phyloP scores from a whole-genome alignment of 2,888 invertebrate genomes.

The Sepioteuthis lessoniana region DNA sequence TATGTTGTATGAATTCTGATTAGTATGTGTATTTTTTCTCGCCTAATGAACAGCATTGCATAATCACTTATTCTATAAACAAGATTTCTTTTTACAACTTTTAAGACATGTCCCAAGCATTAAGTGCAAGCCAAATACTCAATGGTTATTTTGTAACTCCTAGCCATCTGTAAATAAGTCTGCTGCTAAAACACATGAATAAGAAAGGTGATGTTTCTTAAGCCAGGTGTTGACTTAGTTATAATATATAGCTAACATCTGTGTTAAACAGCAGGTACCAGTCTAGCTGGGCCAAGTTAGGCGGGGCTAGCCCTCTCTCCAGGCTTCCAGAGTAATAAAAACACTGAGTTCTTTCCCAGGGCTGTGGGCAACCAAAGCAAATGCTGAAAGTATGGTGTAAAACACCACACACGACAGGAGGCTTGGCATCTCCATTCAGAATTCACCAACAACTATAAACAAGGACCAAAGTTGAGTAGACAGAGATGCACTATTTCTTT shows the following conservation, averaged over 20 bases:
- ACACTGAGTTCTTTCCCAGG: not conserved
- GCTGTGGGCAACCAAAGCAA: not conserved
- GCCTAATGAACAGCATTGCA: not conserved
- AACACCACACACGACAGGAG: not conserved
- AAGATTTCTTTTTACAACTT: not conserved
- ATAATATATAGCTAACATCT: slow-evolving; percentile 6
- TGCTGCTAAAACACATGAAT: not conserved
- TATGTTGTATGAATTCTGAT: too few species aligned
- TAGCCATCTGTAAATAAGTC: not conserved
- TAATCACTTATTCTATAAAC: slow-evolving; percentile 7
- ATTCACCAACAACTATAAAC: not conserved
- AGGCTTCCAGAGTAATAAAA: not conserved
- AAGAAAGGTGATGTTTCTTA: not conserved
- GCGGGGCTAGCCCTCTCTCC: not conserved
- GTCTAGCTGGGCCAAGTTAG: not conserved
- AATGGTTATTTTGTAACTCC: not conserved
- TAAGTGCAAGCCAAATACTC: not conserved
- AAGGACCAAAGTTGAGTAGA: not conserved
- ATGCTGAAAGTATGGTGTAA: not conserved
- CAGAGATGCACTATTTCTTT: not conserved
- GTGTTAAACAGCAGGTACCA: slow-evolving; percentile 16
- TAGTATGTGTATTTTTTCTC: not conserved
- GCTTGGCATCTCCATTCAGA: not conserved
- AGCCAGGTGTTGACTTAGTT: slow-evolving; percentile 4
- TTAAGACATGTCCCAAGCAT: not conserved